phyloP scores from a whole-genome alignment of 2,888 invertebrate genomes.

The Zele albiditarsus region DNA sequence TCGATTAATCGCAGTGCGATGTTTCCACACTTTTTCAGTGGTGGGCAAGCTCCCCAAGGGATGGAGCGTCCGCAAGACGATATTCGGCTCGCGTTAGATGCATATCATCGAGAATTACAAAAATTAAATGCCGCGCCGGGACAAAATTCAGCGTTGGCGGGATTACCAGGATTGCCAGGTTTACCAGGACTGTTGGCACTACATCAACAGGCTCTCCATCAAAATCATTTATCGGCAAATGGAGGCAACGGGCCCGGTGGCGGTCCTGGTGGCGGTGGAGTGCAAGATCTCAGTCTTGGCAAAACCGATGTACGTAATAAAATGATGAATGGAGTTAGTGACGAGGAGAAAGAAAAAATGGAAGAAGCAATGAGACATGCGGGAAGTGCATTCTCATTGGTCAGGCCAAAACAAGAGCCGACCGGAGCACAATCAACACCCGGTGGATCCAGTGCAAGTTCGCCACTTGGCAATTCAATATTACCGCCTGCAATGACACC shows the following conservation, averaged over 20 bases:
- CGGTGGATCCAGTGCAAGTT: slow-evolving; percentile 85
- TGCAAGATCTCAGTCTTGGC: slow-evolving; percentile 90
- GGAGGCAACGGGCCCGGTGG: slow-evolving; percentile 73
- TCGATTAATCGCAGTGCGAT: slow-evolving; percentile 75
- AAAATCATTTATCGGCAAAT: slow-evolving; percentile 71
- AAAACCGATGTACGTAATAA: slow-evolving; percentile 76
- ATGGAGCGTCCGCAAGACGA: slow-evolving; percentile 83
- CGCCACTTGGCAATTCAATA: slow-evolving; percentile 89
- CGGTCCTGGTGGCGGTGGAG: slow-evolving; percentile 73
- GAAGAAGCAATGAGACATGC: slow-evolving; percentile 85
- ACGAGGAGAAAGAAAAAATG: slow-evolving; percentile 80
- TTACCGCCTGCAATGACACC: slow-evolving; percentile 89
- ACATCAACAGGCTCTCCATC: slow-evolving; percentile 81
- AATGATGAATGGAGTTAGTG: slow-evolving; percentile 79
- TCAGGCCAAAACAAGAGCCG: slow-evolving; percentile 88
- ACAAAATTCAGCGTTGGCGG: slow-evolving; percentile 73
- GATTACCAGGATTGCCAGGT: slow-evolving; percentile 77
- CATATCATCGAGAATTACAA: slow-evolving; percentile 94
- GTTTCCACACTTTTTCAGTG: slow-evolving; percentile 90
- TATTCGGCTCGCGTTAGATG: slow-evolving; percentile 90
- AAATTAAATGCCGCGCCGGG: slow-evolving; percentile 83
- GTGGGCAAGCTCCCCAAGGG: slow-evolving; percentile 73
- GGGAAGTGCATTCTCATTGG: slow-evolving; percentile 90
- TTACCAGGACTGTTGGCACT: slow-evolving; percentile 82
- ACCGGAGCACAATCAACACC: slow-evolving; percentile 78